Evolutionary conservation across 2,113 vertebrate genomes (phyloP).

Genomic region (Suricata suricatta): DNA sequence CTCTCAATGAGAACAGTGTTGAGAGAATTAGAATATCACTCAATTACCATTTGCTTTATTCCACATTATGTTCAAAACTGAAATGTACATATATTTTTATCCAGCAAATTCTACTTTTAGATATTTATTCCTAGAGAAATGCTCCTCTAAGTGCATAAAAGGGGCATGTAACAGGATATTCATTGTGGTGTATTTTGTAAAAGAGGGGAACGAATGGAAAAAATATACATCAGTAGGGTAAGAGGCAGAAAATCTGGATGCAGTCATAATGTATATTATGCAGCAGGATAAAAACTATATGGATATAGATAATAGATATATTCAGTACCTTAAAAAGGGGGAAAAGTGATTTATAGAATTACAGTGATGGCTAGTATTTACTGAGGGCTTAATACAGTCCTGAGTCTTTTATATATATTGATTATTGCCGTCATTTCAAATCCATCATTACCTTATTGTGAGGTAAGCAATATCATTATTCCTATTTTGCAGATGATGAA

Average conservation of each 20-base stretch:
- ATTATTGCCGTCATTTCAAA: background rate
- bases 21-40: background rate
- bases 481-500: background rate
- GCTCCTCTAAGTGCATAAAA: background rate
- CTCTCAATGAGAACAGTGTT: background rate
- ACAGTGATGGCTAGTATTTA: background rate
- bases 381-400: background rate
- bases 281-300: background rate
- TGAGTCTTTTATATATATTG: background rate
- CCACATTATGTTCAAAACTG: background rate
- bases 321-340: background rate
- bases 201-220: background rate
- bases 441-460: background rate
- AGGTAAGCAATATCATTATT: background rate
- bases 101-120: background rate
- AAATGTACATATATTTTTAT: background rate
- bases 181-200: background rate
- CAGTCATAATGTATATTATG: background rate
- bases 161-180: background rate
- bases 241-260: background rate
- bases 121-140: conserved; percentile 17
- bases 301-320: background rate
- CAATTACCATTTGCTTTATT: background rate
- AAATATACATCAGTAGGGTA: background rate
- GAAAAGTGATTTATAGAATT: background rate